Conservation (phyloP, 2,888 invertebrate species). For the Hemicrepidius hirtus region DNA sequence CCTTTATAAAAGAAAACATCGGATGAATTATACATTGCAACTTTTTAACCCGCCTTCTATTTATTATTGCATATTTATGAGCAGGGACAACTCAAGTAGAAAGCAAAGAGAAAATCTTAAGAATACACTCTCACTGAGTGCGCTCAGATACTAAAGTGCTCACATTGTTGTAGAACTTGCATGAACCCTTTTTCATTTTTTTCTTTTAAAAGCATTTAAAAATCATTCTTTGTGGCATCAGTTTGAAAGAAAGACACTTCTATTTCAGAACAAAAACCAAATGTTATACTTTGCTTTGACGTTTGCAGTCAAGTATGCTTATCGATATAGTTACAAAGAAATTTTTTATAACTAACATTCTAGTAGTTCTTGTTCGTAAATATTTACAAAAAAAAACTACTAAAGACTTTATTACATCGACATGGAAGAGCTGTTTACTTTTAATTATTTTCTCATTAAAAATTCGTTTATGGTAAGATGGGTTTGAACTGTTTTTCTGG, state of each 20-base stretch:
- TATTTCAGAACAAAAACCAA: neutral
- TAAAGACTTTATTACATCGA: too few species aligned
- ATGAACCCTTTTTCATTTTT: neutral
- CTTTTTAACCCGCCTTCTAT: constrained; percentile 12
- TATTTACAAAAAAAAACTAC: too few species aligned
- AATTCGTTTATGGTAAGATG: too few species aligned
- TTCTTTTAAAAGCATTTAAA: neutral
- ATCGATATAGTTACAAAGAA: constrained; percentile 28
- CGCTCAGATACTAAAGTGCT: neutral
- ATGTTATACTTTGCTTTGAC: constrained; percentile 17
- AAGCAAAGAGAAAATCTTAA: constrained; percentile 6
- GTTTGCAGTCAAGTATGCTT: constrained; percentile 31
- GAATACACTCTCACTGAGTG: constrained; percentile 5
- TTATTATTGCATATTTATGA: constrained; percentile 19
- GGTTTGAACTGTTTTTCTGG: too few species aligned
- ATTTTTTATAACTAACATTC: constrained; percentile 2
- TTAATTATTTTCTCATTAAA: too few species aligned
- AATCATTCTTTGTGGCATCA: too few species aligned
- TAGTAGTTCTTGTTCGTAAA: neutral
- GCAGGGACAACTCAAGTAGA: neutral
- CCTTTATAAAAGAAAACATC: constrained; percentile 18
- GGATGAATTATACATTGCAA: constrained; percentile 18
- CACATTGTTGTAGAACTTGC: too few species aligned
- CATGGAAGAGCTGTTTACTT: too few species aligned
- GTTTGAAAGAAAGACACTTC: constrained; percentile 5